phyloP scores from a whole-genome alignment of 2,113 vertebrate species.

The Mystacornis crossleyi region DNA sequence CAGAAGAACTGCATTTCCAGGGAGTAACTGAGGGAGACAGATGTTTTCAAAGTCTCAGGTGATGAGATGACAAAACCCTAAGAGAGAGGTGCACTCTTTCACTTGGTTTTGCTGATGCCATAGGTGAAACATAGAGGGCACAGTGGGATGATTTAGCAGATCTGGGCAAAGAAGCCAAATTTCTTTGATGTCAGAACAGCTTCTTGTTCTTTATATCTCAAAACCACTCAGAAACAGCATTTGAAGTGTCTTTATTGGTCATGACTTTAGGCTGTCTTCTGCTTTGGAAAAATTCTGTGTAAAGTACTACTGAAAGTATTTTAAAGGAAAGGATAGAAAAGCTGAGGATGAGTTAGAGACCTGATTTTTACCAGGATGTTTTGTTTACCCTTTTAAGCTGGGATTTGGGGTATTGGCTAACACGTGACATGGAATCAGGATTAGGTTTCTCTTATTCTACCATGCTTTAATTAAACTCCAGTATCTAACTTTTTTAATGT shows the following conservation, averaged over 20 bases:
- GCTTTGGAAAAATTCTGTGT: not conserved
- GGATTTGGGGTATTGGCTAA: not conserved
- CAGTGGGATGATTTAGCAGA: not conserved
- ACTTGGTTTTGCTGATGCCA: not conserved
- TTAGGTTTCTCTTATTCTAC: not conserved
- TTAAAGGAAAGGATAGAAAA: not conserved
- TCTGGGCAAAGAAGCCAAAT: not conserved
- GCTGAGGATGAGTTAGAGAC: not conserved
- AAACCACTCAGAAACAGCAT: not conserved
- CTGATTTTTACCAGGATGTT: not conserved
- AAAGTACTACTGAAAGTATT: not conserved
- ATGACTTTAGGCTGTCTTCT: not conserved
- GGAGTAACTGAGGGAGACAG: not conserved
- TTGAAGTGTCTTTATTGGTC: not conserved
- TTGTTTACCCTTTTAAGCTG: not conserved
- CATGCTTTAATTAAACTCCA: not conserved
- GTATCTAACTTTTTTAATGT: not conserved
- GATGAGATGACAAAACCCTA: not conserved
- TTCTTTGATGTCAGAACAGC: not conserved
- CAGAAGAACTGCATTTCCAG: not conserved
- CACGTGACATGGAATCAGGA: not conserved
- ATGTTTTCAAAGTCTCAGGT: not conserved
- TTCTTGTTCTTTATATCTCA: not conserved
- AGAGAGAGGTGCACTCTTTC: not conserved
- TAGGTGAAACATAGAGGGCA: not conserved